Conservation (phyloP, 2,888 invertebrate genomes). For the Idaea dimidiata region DNA sequence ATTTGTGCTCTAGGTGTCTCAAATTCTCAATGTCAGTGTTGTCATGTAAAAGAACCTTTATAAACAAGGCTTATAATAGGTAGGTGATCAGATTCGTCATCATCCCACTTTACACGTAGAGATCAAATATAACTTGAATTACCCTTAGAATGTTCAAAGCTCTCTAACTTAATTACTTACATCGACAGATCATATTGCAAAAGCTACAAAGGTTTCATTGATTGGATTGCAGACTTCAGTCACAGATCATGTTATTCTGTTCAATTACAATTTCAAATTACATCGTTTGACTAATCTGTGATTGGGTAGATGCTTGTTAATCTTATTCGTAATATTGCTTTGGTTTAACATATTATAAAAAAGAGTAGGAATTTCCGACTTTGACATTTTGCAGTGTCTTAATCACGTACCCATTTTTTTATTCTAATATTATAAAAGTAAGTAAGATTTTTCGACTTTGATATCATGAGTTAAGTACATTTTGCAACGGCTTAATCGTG, state of each 20-base stretch:
- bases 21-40: no score
- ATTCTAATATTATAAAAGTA: no score
- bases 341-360: neutral
- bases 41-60: no score
- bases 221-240: neutral
- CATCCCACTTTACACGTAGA: neutral
- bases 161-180: neutral
- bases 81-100: neutral
- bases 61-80: no score
- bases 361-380: neutral
- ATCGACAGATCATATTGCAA: neutral
- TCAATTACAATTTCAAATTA: neutral
- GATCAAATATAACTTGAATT: neutral
- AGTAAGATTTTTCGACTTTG: no score
- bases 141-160: neutral
- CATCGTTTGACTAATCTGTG: neutral
- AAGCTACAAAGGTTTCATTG: neutral
- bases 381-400: no score
- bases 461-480: no score
- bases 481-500: no score
- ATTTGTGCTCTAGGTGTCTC: no score
- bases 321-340: neutral
- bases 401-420: no score
- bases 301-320: neutral
- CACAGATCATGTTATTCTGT: neutral